A percentile compares a stretch with the other conserved stretches of the same genome.
phyloP scores from a whole-genome alignment of 2,888 invertebrate species.

The Scaptomyza polygonia region DNA sequence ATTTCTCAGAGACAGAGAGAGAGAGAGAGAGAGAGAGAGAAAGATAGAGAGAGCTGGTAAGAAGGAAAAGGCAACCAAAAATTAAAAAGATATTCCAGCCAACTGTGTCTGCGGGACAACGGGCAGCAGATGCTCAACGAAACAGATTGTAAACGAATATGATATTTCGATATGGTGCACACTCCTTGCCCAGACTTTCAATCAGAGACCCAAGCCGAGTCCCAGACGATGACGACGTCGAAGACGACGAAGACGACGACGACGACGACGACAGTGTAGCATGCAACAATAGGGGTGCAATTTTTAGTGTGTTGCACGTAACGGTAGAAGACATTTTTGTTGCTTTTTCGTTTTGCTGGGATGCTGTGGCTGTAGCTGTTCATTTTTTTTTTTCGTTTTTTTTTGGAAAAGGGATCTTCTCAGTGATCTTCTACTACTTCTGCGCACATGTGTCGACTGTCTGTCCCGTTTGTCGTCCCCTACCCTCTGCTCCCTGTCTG shows the following conservation, averaged over 20 bases:
- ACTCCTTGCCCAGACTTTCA: constrained; percentile 61
- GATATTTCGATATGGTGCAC: constrained; percentile 77
- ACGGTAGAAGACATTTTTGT: constrained; percentile 72
- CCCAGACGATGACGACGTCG: constrained; percentile 12
- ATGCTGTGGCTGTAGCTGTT: constrained; percentile 44
- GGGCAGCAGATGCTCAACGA: constrained; percentile 71
- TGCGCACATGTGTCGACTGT: constrained; percentile 70
- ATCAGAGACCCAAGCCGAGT: constrained; percentile 19
- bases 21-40: constrained; percentile 19
- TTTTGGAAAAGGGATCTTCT: constrained; percentile 63
- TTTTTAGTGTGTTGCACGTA: constrained; percentile 77
- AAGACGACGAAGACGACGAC: constrained; percentile 21
- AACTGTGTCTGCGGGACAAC: constrained; percentile 47
- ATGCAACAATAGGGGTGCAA: constrained; percentile 76
- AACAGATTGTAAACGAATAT: constrained; percentile 80
- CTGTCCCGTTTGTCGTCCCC: constrained; percentile 26
- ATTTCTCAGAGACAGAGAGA: constrained; percentile 14
- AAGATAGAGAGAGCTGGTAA: constrained; percentile 14
- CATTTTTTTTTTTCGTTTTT: constrained; percentile 14
- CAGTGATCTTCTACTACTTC: constrained; percentile 44
- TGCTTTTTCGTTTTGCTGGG: constrained; percentile 46
- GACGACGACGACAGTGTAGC: constrained; percentile 28
- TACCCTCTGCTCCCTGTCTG: constrained; percentile 9
- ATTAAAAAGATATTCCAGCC: constrained; percentile 40
- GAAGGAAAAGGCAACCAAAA: constrained; percentile 1